phyloP scores from a whole-genome alignment of 53 echinoderm and acorn worm genomes.

The Temnopleurus reevesii region DNA sequence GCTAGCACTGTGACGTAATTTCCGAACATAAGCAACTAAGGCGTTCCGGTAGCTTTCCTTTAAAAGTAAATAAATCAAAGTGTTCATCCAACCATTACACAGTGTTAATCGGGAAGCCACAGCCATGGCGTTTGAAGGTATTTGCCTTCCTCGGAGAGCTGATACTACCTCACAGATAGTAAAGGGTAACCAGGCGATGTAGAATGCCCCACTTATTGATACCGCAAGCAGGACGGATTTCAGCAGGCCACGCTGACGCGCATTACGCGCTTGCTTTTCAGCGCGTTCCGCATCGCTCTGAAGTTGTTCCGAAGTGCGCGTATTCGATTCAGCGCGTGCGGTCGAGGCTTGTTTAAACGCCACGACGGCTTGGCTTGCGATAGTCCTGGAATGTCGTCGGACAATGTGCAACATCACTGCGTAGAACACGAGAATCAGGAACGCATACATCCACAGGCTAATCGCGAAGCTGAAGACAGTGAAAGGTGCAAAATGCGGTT shows the following conservation, averaged over 20 bases:
- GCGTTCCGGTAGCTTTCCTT: slow-evolving; percentile 24
- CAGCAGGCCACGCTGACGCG: background rate
- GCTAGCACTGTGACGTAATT: background rate
- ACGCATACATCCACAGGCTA: slow-evolving; percentile 9
- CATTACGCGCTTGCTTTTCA: background rate
- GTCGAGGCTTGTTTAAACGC: background rate
- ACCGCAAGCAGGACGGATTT: slow-evolving; percentile 12
- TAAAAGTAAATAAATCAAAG: slow-evolving; percentile 32
- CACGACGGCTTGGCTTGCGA: background rate
- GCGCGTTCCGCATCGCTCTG: background rate
- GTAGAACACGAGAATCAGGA: slow-evolving; percentile 18
- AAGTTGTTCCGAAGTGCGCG: background rate
- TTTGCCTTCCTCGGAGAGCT: background rate
- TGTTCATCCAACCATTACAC: slow-evolving; percentile 49
- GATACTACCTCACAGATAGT: slow-evolving; percentile 22
- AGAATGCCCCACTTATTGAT: slow-evolving; percentile 12
- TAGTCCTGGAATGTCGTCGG: background rate
- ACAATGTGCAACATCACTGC: slow-evolving; percentile 8
- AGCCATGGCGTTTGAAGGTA: background rate
- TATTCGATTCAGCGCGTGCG: background rate
- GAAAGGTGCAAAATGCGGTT: slow-evolving; percentile 45
- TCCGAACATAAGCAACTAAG: background rate
- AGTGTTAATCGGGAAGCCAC: background rate
- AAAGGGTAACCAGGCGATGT: slow-evolving; percentile 44
- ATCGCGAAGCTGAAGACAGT: slow-evolving; percentile 11